Evolutionary conservation across 92 coral and sea anemone species (phyloP).

Genomic region (Paramuricea clavata): DNA sequence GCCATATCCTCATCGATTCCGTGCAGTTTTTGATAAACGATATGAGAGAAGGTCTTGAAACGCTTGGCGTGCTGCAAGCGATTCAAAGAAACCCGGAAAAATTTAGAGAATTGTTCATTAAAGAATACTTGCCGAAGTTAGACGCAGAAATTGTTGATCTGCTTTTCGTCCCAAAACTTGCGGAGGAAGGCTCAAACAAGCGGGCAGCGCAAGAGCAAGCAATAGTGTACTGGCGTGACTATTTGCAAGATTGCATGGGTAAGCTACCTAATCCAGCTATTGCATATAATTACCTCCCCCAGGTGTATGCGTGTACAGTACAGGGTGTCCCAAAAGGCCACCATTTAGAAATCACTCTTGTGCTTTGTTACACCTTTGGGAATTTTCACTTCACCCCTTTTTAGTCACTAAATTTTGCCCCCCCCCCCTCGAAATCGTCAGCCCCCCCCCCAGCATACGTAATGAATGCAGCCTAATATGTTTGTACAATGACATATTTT

Average conservation of each 20-base stretch:
- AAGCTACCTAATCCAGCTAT: neutral
- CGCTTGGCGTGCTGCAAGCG: conserved; percentile 1
- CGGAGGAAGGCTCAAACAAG: conserved; percentile 19
- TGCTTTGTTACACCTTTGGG: too few species aligned
- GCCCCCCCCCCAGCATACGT: too few species aligned
- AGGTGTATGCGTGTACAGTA: too few species aligned
- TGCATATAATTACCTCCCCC: neutral
- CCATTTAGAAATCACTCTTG: too few species aligned
- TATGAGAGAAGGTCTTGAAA: neutral
- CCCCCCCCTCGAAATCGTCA: too few species aligned
- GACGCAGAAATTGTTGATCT: conserved; percentile 3
- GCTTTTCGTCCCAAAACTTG: conserved; percentile 14
- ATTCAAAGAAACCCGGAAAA: neutral
- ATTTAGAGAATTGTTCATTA: neutral
- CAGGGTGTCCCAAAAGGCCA: too few species aligned
- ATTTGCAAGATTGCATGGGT: conserved; percentile 35
- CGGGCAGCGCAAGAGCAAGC: conserved; percentile 28
- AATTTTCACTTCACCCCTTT: too few species aligned
- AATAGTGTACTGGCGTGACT: conserved; percentile 28
- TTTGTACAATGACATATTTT: neutral
- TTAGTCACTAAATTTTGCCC: too few species aligned
- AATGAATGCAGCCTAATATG: too few species aligned
- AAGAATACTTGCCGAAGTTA: neutral
- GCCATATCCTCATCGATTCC: conserved; percentile 9
- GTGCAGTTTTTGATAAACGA: neutral